phyloP scores from a whole-genome alignment of 2,888 invertebrate species.

The Schizotus pectinicornis region DNA sequence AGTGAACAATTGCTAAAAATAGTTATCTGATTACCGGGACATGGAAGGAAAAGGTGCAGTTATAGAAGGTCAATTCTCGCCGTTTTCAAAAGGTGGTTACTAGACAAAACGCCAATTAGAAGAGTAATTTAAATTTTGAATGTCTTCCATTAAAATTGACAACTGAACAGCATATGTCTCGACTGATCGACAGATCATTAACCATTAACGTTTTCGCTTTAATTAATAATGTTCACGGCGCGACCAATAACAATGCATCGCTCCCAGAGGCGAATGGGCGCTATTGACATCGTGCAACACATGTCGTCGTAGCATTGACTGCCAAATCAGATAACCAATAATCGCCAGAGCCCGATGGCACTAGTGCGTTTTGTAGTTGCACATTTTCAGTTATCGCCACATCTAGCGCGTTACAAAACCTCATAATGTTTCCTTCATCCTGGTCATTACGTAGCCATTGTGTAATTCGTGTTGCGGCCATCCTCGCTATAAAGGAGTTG shows the following conservation, averaged over 20 bases:
- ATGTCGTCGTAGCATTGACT: slow-evolving; percentile 39
- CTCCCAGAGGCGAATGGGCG: slow-evolving; percentile 25
- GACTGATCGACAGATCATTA: slow-evolving; percentile 19
- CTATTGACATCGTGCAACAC: slow-evolving; percentile 40
- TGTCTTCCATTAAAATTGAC: slow-evolving; percentile 18
- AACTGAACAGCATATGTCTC: slow-evolving; percentile 18
- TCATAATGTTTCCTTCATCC: slow-evolving; percentile 52
- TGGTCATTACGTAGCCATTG: slow-evolving; percentile 54
- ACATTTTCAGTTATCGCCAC: slow-evolving; percentile 47
- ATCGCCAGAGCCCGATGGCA: slow-evolving; percentile 6
- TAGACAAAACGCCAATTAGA: slow-evolving; percentile 10
- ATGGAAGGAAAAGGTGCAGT: too few relatives aligned
- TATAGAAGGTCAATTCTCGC: too few relatives aligned
- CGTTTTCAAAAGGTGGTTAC: background rate
- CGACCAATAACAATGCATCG: slow-evolving; percentile 27
- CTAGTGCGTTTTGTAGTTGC: slow-evolving; percentile 41
- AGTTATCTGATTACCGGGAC: too few relatives aligned
- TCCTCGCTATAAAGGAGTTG: slow-evolving; percentile 45
- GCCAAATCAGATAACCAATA: slow-evolving; percentile 33
- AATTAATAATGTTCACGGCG: slow-evolving; percentile 16
- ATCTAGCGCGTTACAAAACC: slow-evolving; percentile 49
- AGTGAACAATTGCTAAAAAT: too few relatives aligned
- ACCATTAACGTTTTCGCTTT: slow-evolving; percentile 9
- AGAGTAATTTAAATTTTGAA: slow-evolving; percentile 1
- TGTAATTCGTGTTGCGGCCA: slow-evolving; percentile 51